Evolutionary conservation across 2,113 vertebrate species (phyloP).

Genomic region (Camelus dromedarius): DNA sequence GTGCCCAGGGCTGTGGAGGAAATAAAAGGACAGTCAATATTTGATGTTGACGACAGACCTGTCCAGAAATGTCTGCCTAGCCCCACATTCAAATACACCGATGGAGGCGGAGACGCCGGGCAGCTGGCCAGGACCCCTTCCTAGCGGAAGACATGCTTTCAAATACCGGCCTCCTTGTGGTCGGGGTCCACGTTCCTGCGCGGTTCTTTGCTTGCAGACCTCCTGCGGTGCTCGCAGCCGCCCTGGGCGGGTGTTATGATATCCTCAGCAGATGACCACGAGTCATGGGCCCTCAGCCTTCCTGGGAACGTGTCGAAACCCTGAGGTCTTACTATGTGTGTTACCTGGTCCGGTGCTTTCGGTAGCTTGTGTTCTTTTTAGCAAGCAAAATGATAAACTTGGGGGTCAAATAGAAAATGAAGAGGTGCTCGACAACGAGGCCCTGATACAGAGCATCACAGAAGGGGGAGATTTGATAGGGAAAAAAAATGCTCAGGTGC

Average conservation of each 20-base stretch:
- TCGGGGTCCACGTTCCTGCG: rapidly evolving
- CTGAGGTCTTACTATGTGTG: rapidly evolving
- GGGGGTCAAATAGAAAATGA: background rate
- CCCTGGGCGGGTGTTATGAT: background rate
- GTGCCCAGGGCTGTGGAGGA: background rate
- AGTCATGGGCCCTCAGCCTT: background rate
- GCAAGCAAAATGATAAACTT: background rate
- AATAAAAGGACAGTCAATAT: background rate
- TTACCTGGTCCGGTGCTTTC: background rate
- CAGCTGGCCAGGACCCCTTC: background rate
- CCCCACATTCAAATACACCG: background rate
- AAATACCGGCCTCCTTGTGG: background rate
- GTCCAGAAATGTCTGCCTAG: background rate
- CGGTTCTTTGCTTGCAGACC: background rate
- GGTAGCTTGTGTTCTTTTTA: background rate
- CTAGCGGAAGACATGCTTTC: background rate
- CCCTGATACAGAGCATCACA: background rate
- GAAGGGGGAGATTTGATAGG: background rate
- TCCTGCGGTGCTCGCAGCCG: background rate
- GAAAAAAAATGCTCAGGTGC: background rate
- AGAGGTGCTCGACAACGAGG: background rate
- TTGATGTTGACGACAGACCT: background rate
- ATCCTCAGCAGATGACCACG: background rate
- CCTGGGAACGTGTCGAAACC: background rate
- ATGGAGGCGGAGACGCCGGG: background rate